Evolutionary conservation across 2,888 invertebrate genomes (phyloP), one percentile per base, ranked within the genome.

Genomic region (Paralinhomoeus sp.): DNA sequence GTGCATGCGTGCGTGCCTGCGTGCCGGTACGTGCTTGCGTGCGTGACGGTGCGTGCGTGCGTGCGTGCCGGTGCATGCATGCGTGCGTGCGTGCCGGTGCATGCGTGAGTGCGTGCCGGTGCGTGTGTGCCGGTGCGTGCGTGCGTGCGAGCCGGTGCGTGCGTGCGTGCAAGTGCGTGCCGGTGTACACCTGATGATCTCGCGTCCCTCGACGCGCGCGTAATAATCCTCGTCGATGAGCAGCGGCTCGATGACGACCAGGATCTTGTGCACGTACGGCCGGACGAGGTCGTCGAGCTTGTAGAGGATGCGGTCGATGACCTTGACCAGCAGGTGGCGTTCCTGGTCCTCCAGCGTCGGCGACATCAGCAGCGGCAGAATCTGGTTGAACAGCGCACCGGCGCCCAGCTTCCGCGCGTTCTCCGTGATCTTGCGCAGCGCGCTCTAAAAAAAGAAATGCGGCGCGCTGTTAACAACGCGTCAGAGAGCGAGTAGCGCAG

Each of bases 151-250:
- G n/a, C n/a, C n/a, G n/a, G n/a, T n/a, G n/a, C n/a, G n/a, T n/a
- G n/a, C n/a, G n/a, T n/a, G n/a, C n/a, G n/a, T n/a, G n/a, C n/a
- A n/a, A n/a, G n/a, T n/a, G n/a, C n/a, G n/a, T n/a, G n/a, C 27
- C 27, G 12, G 27, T 27, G 27, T 27, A 9, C 12, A 27, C 27
- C 27, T 91, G 60, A 97, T 99, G 55, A 97, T 97, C 68, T 97
- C 97, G 59, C 97, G 74, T 53, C 93, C 97, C 67, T 99, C 97
- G 12, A 97, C 97, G 63, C 97, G 80, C 24, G 97, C 97, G 64
- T 97, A 99, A 67, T 99, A 99, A 67, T 99, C 97, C 72, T 97
- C 97, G 64, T 99, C 97, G 62, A 97, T 97, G 36, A 97, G 71
- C 49, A 97, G 69, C 1, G 97, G 97, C 67, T 97, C 97, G 63